Percentiles rank a stretch among this genome's conserved stretches.
Evolutionary conservation across 2,888 invertebrate species (phyloP).

Genomic region (Chrysolina oricalcia): DNA sequence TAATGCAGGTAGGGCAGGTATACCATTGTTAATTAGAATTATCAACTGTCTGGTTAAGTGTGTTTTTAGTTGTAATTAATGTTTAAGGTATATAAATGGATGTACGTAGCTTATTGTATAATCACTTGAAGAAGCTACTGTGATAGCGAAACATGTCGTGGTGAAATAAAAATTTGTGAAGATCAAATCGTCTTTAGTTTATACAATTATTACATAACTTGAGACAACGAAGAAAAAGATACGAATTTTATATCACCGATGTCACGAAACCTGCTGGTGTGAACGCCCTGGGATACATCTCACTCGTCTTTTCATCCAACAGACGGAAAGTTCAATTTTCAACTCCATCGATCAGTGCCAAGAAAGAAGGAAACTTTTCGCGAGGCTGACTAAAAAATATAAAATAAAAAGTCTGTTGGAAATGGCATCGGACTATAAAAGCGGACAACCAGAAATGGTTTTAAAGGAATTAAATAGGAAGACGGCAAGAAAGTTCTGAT

Average conservation of each 20-base stretch:
- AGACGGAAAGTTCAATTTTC: slow-evolving; percentile 56
- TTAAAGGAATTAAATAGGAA: slow-evolving; percentile 43
- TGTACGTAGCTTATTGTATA: no score
- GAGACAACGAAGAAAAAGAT: background rate
- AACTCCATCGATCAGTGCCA: slow-evolving; percentile 57
- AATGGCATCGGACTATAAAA: slow-evolving; percentile 47
- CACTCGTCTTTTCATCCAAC: slow-evolving; percentile 24
- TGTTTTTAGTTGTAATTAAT: no score
- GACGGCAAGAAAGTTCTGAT: slow-evolving; percentile 29
- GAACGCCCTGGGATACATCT: slow-evolving; percentile 6
- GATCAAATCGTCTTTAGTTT: no score
- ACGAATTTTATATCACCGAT: no score
- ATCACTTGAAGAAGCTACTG: no score
- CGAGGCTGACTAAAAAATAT: slow-evolving; percentile 49
- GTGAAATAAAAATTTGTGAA: no score
- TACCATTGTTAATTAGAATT: no score
- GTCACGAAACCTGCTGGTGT: background rate
- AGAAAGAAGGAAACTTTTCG: slow-evolving; percentile 51
- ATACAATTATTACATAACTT: no score
- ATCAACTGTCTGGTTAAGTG: no score
- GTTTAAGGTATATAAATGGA: no score
- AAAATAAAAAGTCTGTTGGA: slow-evolving; percentile 45
- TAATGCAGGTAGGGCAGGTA: no score
- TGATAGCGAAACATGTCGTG: no score
- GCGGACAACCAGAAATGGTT: slow-evolving; percentile 47